Evolutionary conservation across 2,113 vertebrate species (phyloP).

Genomic region (Leuciscus idus): DNA sequence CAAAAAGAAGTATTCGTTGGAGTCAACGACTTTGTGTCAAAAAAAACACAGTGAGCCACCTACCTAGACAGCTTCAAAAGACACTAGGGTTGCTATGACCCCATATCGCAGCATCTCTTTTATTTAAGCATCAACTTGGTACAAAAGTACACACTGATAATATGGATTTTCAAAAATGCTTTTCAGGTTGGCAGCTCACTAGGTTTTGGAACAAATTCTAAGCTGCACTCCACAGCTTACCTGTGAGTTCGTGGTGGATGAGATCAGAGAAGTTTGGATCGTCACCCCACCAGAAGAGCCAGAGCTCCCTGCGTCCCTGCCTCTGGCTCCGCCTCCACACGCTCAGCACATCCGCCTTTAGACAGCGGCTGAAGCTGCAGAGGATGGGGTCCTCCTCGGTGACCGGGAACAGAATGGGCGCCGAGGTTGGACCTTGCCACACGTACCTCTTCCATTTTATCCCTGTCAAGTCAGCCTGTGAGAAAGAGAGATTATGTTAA

Average conservation of each 20-base stretch:
- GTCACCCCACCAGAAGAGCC: conserved; percentile 99
- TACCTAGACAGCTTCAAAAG: neutral
- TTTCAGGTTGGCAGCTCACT: neutral
- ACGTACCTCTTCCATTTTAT: conserved; percentile 99
- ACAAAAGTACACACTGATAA: neutral
- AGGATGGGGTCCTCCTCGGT: conserved; percentile 98
- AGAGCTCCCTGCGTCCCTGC: conserved; percentile 91
- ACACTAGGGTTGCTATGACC: neutral
- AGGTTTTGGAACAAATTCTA: neutral
- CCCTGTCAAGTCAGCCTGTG: conserved; percentile 93
- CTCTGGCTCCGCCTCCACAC: conserved; percentile 94
- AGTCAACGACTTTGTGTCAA: neutral
- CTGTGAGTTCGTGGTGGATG: conserved; percentile 93
- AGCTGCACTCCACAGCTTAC: conserved; percentile 68
- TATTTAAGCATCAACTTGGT: neutral
- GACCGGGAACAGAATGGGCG: conserved; percentile 95
- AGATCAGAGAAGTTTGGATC: conserved; percentile 94
- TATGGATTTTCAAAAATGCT: neutral
- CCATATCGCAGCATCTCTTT: neutral
- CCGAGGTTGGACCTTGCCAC: conserved; percentile 95
- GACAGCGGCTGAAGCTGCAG: conserved; percentile 96
- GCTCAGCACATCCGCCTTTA: conserved; percentile 94
- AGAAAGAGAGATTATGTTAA: conserved; percentile 28
- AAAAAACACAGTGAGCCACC: neutral
- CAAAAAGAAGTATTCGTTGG: neutral